Evolutionary conservation across 2,888 invertebrate genomes (phyloP).

Genomic region (Tinea pellionella): DNA sequence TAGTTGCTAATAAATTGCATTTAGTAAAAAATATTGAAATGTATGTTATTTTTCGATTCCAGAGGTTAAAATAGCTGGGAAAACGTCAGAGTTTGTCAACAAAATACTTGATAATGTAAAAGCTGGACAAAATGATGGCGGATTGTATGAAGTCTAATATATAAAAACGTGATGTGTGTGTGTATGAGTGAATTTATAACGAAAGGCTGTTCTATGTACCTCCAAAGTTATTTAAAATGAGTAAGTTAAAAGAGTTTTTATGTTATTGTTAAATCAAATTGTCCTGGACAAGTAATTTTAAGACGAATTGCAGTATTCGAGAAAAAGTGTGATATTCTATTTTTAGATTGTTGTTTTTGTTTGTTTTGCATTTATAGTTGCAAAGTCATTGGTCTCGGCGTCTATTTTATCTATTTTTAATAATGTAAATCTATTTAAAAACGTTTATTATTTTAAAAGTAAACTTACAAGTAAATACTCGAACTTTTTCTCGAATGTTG

Average conservation of each 20-base stretch:
- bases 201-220: constrained; percentile 68
- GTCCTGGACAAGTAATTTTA: neutral
- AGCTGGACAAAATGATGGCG: constrained; percentile 81
- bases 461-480: too few relatives aligned
- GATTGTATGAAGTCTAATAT: constrained; percentile 76
- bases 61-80: constrained; percentile 90
- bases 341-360: neutral
- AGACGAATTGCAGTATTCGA: neutral
- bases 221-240: constrained; percentile 64
- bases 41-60: constrained; percentile 34
- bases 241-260: constrained; percentile 17
- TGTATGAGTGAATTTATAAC: constrained; percentile 36
- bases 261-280: neutral
- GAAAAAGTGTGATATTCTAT: neutral
- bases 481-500: neutral
- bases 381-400: neutral
- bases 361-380: too few relatives aligned
- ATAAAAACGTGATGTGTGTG: constrained; percentile 20
- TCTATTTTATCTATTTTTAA: too few relatives aligned
- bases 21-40: too few relatives aligned
- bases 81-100: constrained; percentile 94
- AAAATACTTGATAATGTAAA: constrained; percentile 89
- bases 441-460: too few relatives aligned
- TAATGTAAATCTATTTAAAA: too few relatives aligned
- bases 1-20: too few relatives aligned